Conservation (phyloP, 1,140 invertebrate genomes). For the Potamilus streckersoni region DNA sequence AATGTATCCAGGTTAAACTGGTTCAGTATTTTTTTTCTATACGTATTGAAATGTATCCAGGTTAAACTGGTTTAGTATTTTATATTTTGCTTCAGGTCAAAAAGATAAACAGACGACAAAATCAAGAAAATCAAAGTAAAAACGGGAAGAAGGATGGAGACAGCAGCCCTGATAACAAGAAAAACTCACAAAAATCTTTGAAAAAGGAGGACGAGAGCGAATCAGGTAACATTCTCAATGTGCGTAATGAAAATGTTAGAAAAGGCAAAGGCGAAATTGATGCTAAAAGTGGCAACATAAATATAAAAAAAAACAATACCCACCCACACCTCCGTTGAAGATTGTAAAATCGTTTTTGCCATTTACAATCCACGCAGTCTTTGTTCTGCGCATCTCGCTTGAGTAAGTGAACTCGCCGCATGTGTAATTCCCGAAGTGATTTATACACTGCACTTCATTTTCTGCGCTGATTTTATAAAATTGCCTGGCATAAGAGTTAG, state of each 20-base stretch:
- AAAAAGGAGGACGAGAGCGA: slow-evolving; percentile 56
- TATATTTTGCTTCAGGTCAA: slow-evolving; percentile 48
- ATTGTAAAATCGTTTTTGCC: not conserved
- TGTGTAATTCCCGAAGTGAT: not conserved
- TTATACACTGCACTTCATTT: no score
- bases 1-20: no score
- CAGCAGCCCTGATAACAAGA: slow-evolving; percentile 22
- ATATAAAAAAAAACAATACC: not conserved
- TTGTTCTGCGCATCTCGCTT: not conserved
- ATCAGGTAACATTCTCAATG: slow-evolving; percentile 28
- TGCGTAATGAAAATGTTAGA: slow-evolving; percentile 12
- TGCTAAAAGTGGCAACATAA: not conserved
- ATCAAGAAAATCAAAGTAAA: slow-evolving; percentile 42
- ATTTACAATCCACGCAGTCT: not conserved
- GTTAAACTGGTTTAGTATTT: not conserved
- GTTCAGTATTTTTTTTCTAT: no score
- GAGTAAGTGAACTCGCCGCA: not conserved
- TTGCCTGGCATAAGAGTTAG: no score
- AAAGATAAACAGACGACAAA: slow-evolving; percentile 61
- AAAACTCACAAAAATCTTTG: slow-evolving; percentile 39
- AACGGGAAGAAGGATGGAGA: slow-evolving; percentile 32
- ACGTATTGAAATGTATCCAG: not conserved
- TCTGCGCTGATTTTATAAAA: no score
- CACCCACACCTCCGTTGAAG: not conserved
- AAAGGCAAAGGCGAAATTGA: not conserved